These are phyloP conservation scores for Acipenser ruthenus DNA, from an alignment of 2,797 vertebrate species.

Conservation along the genomic window DNA sequence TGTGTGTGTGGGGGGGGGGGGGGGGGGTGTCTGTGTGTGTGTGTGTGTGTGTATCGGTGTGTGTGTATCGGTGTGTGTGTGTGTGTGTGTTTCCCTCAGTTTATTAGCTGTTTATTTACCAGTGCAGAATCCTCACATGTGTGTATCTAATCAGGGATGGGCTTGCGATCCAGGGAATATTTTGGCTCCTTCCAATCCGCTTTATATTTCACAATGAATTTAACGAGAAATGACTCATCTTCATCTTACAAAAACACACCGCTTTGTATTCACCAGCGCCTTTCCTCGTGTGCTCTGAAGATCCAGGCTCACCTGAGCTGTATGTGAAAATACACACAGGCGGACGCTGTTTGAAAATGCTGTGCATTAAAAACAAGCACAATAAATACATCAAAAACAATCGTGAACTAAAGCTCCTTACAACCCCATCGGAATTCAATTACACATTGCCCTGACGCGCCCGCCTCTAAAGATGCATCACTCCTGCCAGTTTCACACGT, in stretches of 20 bases:
- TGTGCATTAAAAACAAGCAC: too few species aligned
- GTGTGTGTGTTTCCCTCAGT: conserved; percentile 21
- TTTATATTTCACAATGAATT: background rate
- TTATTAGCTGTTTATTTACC: conserved; percentile 2
- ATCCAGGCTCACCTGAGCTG: background rate
- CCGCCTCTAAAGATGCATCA: too few species aligned
- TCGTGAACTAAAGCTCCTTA: too few species aligned
- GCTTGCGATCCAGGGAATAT: background rate
- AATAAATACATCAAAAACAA: too few species aligned
- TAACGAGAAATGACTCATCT: background rate
- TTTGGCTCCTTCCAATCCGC: background rate
- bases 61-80: conserved; percentile 23
- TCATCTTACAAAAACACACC: background rate
- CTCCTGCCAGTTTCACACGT: too few species aligned
- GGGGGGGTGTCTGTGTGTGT: too few species aligned
- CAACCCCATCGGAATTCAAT: too few species aligned
- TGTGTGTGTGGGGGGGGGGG: too few species aligned
- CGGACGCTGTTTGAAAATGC: too few species aligned
- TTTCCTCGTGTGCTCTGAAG: background rate
- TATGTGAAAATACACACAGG: too few species aligned
- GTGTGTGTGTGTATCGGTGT: background rate
- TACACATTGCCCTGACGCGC: too few species aligned
- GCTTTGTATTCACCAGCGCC: background rate
- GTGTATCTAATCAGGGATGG: background rate
- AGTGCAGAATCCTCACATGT: background rate